Percentiles rank a stretch among this genome's conserved stretches.
phyloP scores from a whole-genome alignment of 2,113 vertebrate genomes.

The Bungarus multicinctus region DNA sequence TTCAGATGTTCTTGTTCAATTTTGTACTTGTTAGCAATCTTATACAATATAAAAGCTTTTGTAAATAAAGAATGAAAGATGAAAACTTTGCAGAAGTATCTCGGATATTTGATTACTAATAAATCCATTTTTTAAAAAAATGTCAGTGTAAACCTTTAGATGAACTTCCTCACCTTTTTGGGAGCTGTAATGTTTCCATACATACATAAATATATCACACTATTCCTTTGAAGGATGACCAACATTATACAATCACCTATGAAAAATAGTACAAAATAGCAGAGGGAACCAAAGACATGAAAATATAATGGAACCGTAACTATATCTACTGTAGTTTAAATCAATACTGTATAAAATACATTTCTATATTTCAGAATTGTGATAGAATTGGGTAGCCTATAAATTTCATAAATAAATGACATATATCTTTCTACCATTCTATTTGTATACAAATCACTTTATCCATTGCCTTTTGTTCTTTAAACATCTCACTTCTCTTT shows the following conservation, averaged over 20 bases:
- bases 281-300: background rate
- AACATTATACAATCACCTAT: background rate
- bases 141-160: background rate
- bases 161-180: background rate
- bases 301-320: background rate
- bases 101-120: background rate
- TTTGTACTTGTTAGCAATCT: background rate
- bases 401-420: background rate
- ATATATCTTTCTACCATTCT: background rate
- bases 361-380: background rate
- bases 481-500: background rate
- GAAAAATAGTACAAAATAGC: background rate
- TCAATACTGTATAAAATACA: background rate
- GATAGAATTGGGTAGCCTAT: background rate
- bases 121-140: background rate
- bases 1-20: background rate
- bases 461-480: background rate
- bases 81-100: background rate
- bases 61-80: background rate
- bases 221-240: background rate
- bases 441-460: background rate
- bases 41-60: background rate
- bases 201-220: background rate
- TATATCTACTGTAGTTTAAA: background rate
- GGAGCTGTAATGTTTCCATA: background rate